phyloP scores from a whole-genome alignment of 2,113 vertebrate species.

The Arenaria interpres region DNA sequence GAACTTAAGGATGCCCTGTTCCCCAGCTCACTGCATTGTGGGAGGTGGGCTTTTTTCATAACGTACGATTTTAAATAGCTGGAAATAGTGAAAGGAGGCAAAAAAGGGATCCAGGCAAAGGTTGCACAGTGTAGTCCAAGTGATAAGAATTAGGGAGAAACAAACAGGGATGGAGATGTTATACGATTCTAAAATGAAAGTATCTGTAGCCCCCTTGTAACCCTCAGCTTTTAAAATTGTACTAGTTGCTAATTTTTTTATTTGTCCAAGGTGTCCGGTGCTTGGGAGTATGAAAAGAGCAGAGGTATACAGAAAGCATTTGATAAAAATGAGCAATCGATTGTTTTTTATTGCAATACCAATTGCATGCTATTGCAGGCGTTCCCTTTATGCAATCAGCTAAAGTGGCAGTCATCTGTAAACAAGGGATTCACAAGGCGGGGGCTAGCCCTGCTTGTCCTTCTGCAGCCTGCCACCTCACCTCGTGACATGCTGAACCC shows the following conservation, averaged over 20 bases:
- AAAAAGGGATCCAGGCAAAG: not conserved
- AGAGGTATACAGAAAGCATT: not conserved
- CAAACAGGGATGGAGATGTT: not conserved
- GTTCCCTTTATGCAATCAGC: slow-evolving; percentile 1
- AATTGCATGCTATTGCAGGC: not conserved
- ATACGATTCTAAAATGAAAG: not conserved
- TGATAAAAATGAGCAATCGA: not conserved
- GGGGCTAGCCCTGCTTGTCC: not conserved
- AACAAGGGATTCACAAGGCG: not conserved
- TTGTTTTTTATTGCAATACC: not conserved
- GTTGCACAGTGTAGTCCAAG: not conserved
- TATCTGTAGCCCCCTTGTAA: not conserved
- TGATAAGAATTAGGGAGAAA: not conserved
- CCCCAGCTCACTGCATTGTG: not conserved
- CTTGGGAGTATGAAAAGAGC: not conserved
- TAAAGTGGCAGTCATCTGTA: not conserved
- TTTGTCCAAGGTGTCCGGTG: fast-evolving
- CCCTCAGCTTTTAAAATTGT: not conserved
- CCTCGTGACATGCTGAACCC: not conserved
- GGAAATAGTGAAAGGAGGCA: not conserved
- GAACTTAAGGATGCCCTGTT: not conserved
- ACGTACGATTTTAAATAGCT: not conserved
- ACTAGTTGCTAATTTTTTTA: not conserved
- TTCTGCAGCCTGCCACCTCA: not conserved
- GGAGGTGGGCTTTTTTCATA: not conserved